A percentile compares a stretch with the other conserved stretches of the same genome.
Evolutionary conservation across 2,797 vertebrate species (phyloP).

Genomic region (Periophthalmus magnuspinnatus): DNA sequence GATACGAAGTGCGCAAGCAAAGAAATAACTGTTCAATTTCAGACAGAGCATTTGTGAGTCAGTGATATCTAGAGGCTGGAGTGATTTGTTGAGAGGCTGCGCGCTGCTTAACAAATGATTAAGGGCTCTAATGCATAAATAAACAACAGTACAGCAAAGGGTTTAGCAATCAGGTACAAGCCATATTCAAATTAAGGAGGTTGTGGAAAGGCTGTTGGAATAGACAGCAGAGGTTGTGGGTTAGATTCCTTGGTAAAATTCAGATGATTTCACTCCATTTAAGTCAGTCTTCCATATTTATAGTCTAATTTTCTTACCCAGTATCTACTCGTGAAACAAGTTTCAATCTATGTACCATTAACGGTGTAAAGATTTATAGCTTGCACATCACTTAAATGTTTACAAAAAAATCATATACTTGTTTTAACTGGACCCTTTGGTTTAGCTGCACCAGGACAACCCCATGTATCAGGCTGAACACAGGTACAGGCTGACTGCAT

Average conservation of each 20-base stretch:
- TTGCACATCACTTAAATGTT: no score
- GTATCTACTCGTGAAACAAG: no score
- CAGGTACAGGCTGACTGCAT: no score
- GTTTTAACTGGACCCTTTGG: no score
- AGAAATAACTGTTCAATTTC: neutral
- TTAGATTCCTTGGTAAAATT: neutral
- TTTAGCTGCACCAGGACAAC: no score
- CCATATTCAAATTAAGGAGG: neutral
- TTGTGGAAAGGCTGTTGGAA: neutral
- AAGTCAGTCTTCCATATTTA: no score
- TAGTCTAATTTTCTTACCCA: no score
- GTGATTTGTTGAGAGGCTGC: neutral
- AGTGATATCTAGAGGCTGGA: neutral
- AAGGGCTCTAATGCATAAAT: neutral
- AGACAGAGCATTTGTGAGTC: neutral
- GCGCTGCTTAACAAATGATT: conserved; percentile 1
- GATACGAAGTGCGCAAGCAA: neutral
- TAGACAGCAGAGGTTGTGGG: neutral
- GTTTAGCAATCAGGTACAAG: neutral
- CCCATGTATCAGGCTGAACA: no score
- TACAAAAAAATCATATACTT: no score
- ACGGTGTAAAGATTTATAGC: no score
- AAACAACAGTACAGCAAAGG: neutral
- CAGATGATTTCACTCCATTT: no score
- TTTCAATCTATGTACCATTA: no score